Evolutionary conservation across 2,888 invertebrate genomes (phyloP).

Genomic region (Idaea straminata): DNA sequence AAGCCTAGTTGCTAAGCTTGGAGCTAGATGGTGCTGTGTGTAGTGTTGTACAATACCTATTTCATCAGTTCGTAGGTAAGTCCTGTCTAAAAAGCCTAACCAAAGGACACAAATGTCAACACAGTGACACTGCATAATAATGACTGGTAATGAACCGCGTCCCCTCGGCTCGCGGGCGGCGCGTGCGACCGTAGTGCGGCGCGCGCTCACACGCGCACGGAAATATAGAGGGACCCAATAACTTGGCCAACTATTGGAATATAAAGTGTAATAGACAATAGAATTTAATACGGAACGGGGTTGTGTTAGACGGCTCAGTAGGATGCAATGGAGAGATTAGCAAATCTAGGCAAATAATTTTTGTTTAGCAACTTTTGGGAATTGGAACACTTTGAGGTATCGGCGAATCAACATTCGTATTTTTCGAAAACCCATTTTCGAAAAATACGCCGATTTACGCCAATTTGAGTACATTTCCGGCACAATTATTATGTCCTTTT

Average conservation of each 20-base stretch:
- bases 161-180: slow-evolving; percentile 15
- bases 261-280: not conserved
- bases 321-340: not conserved
- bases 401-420: no score
- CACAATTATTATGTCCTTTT: no score
- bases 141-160: not conserved
- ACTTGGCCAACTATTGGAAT: not conserved
- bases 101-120: not conserved
- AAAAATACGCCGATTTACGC: no score
- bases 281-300: not conserved
- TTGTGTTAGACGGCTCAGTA: not conserved
- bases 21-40: no score
- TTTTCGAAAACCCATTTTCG: no score
- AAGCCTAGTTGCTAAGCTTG: no score
- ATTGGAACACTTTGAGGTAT: no score
- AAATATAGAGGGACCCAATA: slow-evolving; percentile 4
- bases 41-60: not conserved
- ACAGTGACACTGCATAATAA: not conserved
- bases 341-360: not conserved
- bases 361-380: not conserved
- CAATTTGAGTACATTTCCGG: no score
- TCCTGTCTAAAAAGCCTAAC: not conserved
- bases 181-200: slow-evolving; percentile 33
- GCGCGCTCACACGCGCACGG: slow-evolving; percentile 33
- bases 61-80: not conserved